Conservation (phyloP, 1,140 invertebrate species). For the Drosophila fuyamai region DNA sequence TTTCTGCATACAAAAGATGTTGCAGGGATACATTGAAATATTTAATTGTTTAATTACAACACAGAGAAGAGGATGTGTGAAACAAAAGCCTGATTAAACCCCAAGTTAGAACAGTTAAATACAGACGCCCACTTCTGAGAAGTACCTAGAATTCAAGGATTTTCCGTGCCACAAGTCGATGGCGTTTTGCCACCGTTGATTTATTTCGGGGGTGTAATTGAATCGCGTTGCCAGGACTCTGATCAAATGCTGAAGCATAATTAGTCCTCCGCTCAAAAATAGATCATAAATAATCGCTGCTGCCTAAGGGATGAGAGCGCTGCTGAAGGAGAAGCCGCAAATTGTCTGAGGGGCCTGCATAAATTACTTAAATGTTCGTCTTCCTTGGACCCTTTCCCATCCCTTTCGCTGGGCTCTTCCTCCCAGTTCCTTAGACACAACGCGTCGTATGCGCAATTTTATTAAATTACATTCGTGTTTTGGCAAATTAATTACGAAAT, state of each 20-base stretch:
- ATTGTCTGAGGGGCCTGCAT: slow-evolving; percentile 67
- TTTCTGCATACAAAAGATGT: too few species aligned
- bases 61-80: background rate
- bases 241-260: slow-evolving; percentile 72
- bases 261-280: slow-evolving; percentile 78
- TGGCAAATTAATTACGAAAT: slow-evolving; percentile 83
- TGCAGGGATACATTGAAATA: slow-evolving; percentile 9
- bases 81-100: background rate
- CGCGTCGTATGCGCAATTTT: slow-evolving; percentile 81
- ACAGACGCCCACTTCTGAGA: slow-evolving; percentile 14
- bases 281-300: slow-evolving; percentile 78
- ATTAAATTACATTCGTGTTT: slow-evolving; percentile 84
- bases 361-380: slow-evolving; percentile 73
- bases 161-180: slow-evolving; percentile 20
- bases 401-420: background rate
- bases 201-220: slow-evolving; percentile 77
- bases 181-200: slow-evolving; percentile 51
- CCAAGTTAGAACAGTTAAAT: slow-evolving; percentile 1
- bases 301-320: slow-evolving; percentile 28
- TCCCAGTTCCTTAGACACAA: slow-evolving; percentile 17
- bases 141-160: slow-evolving; percentile 3
- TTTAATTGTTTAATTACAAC: slow-evolving; percentile 32
- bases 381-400: slow-evolving; percentile 16
- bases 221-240: slow-evolving; percentile 54
- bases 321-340: slow-evolving; percentile 38